Conservation (phyloP, 2,797 vertebrate species). For the Pitangus sulphuratus region DNA sequence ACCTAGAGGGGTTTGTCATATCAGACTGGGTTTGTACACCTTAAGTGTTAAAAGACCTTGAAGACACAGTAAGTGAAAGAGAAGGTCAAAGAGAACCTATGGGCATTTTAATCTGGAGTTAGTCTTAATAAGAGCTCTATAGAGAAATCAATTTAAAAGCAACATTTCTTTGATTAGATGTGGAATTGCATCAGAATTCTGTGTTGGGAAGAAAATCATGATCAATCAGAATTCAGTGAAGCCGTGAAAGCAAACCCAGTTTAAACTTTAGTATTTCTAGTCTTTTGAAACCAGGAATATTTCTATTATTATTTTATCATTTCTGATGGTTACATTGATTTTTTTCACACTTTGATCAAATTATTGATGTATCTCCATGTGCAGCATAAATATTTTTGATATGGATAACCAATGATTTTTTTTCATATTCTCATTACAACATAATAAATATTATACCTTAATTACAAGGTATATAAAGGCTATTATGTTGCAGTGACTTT, state of each 20-base stretch:
- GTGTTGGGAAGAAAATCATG: background rate
- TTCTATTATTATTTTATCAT: background rate
- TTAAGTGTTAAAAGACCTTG: constrained; percentile 34
- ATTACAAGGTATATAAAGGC: background rate
- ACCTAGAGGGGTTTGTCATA: background rate
- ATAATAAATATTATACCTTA: background rate
- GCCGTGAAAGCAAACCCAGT: background rate
- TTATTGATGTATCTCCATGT: background rate
- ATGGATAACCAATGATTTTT: background rate
- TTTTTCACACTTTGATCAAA: background rate
- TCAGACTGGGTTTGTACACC: background rate
- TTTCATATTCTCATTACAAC: background rate
- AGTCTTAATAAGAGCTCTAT: background rate
- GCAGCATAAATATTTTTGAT: background rate
- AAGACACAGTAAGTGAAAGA: background rate
- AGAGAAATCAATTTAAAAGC: background rate
- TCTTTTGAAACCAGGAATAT: background rate
- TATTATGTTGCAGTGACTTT: background rate
- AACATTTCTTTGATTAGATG: background rate
- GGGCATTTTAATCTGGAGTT: background rate
- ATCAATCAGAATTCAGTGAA: background rate
- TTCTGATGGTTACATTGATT: background rate
- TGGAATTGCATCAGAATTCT: background rate
- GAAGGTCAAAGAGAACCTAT: background rate
- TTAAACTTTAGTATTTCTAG: background rate